Percentiles rank a stretch among this genome's conserved stretches.
phyloP scores from a whole-genome alignment of 1,140 invertebrate genomes.

The Melanaphis sacchari region DNA sequence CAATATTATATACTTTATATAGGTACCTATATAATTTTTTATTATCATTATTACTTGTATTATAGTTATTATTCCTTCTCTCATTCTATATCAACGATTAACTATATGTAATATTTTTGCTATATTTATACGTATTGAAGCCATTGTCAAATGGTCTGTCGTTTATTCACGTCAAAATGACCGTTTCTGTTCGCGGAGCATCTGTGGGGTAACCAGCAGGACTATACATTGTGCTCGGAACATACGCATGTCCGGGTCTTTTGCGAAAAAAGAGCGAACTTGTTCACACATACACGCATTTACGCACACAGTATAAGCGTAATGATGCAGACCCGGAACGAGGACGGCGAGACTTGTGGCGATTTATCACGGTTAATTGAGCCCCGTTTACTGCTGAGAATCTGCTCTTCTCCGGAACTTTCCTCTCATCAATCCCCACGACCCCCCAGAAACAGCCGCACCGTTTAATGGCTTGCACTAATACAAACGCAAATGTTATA shows the following conservation, averaged over 20 bases:
- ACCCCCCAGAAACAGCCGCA: not conserved
- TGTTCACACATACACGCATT: not conserved
- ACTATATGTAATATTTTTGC: not conserved
- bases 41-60: not conserved
- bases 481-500: not conserved
- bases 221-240: not conserved
- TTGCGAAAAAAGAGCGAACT: not conserved
- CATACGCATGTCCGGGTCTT: not conserved
- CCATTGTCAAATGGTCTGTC: not conserved
- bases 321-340: not conserved
- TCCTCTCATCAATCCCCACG: not conserved
- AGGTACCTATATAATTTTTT: not conserved
- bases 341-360: not conserved
- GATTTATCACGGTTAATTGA: constrained; percentile 49
- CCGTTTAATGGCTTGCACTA: not conserved
- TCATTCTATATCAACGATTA: not conserved
- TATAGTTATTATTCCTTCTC: not conserved
- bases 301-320: not conserved
- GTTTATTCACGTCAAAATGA: constrained; percentile 48
- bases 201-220: not conserved
- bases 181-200: not conserved
- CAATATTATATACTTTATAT: not conserved
- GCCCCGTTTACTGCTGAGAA: constrained; percentile 21
- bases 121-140: not conserved
- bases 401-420: not conserved